Percentiles rank a stretch among this genome's conserved stretches.
phyloP scores from a whole-genome alignment of 1,140 invertebrate species.

The Ceratitis capitata region DNA sequence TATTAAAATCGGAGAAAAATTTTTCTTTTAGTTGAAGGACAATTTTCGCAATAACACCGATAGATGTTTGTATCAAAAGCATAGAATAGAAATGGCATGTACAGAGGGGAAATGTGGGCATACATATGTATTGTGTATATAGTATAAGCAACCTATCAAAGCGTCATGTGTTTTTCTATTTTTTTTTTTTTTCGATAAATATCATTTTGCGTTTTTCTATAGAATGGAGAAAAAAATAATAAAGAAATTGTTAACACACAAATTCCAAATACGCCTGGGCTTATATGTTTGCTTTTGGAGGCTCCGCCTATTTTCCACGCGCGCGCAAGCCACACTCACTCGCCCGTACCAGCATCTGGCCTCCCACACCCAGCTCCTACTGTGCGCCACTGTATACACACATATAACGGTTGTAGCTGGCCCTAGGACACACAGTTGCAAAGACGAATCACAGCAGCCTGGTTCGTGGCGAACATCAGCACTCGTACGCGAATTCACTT shows the following conservation, averaged over 20 bases:
- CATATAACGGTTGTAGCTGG: not conserved
- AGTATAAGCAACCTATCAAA: too few species aligned
- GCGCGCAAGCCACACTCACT: slow-evolving; percentile 45
- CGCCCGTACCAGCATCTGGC: not conserved
- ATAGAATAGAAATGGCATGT: not conserved
- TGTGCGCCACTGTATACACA: not conserved
- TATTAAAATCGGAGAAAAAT: not conserved
- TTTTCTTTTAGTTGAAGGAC: not conserved
- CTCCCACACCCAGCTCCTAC: not conserved
- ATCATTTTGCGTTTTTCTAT: not conserved
- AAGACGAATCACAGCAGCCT: slow-evolving; percentile 16
- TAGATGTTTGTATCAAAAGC: not conserved
- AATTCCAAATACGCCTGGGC: not conserved
- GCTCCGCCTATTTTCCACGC: slow-evolving; percentile 65
- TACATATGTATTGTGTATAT: not conserved
- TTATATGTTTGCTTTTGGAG: slow-evolving; percentile 37
- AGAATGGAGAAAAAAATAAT: not conserved
- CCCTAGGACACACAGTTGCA: not conserved
- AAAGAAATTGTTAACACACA: not conserved
- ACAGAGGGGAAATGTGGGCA: not conserved
- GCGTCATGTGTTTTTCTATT: too few species aligned
- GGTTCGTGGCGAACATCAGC: not conserved
- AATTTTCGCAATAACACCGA: not conserved
- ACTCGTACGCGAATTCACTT: not conserved
- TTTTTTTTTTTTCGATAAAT: not conserved